Evolutionary conservation across 2,888 invertebrate genomes (phyloP).

Genomic region (Clitarchus hookeri): DNA sequence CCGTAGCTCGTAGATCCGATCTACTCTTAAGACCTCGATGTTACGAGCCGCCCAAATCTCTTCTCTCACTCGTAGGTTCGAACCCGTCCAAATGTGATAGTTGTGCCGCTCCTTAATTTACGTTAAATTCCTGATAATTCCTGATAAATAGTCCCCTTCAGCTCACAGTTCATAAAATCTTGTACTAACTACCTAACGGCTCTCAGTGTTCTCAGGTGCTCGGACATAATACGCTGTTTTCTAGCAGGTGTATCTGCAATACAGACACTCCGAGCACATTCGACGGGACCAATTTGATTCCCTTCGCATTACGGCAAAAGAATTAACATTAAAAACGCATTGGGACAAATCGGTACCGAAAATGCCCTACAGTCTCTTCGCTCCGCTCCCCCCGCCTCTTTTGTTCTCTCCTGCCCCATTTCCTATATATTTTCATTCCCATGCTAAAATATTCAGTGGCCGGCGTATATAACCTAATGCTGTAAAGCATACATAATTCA

Average conservation of each 20-base stretch:
- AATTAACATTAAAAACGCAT: neutral
- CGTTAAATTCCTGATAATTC: too few relatives aligned
- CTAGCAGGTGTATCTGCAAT: neutral
- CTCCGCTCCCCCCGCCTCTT: neutral
- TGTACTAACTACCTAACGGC: neutral
- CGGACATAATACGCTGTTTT: neutral
- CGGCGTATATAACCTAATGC: neutral
- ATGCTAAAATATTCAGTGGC: neutral
- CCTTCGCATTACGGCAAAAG: neutral
- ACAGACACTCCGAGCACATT: neutral
- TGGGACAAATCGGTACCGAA: neutral
- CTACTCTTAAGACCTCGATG: too few relatives aligned
- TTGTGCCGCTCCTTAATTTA: too few relatives aligned
- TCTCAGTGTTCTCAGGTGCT: neutral
- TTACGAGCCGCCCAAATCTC: too few relatives aligned
- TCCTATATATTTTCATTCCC: neutral
- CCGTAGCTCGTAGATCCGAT: too few relatives aligned
- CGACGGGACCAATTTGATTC: neutral
- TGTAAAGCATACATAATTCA: slow-evolving; percentile 14
- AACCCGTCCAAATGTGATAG: too few relatives aligned
- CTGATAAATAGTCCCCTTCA: too few relatives aligned
- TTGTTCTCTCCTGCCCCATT: neutral
- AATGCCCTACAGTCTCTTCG: neutral
- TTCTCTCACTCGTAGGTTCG: too few relatives aligned
- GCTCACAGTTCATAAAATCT: too few relatives aligned